Evolutionary conservation across 2,797 vertebrate genomes (phyloP).

Genomic region (Manis javanica): DNA sequence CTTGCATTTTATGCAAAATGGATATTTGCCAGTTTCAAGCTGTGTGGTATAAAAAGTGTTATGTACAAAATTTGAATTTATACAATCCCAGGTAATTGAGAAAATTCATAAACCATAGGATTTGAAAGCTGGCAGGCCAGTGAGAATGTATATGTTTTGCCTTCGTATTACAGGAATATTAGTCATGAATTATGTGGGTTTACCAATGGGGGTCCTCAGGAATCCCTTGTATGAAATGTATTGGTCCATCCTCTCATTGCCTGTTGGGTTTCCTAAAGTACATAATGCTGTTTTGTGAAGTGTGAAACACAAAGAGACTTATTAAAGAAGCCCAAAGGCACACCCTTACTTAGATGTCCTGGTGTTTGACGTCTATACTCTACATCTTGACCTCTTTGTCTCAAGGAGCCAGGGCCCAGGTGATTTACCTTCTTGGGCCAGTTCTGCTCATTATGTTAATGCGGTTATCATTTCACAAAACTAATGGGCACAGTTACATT

Average conservation of each 20-base stretch:
- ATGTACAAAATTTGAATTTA: slow-evolving; percentile 1
- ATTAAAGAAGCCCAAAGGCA: neutral
- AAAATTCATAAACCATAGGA: neutral
- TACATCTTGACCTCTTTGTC: neutral
- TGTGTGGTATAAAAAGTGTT: neutral
- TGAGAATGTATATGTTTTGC: neutral
- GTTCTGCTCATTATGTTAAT: neutral
- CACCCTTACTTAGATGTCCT: neutral
- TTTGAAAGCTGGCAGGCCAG: neutral
- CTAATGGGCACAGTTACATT: neutral
- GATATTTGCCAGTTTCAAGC: neutral
- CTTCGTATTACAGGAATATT: neutral
- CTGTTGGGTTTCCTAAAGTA: neutral
- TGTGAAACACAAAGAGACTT: neutral
- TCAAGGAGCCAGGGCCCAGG: neutral
- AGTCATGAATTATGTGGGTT: neutral
- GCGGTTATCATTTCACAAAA: neutral
- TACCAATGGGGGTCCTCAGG: neutral
- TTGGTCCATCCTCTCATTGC: neutral
- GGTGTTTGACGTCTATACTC: neutral
- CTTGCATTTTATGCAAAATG: neutral
- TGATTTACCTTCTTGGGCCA: neutral
- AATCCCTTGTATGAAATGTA: neutral
- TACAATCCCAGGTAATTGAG: neutral
- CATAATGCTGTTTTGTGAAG: neutral